Evolutionary conservation across 1,140 invertebrate species (phyloP).

Genomic region (Conopomorpha cramerella): DNA sequence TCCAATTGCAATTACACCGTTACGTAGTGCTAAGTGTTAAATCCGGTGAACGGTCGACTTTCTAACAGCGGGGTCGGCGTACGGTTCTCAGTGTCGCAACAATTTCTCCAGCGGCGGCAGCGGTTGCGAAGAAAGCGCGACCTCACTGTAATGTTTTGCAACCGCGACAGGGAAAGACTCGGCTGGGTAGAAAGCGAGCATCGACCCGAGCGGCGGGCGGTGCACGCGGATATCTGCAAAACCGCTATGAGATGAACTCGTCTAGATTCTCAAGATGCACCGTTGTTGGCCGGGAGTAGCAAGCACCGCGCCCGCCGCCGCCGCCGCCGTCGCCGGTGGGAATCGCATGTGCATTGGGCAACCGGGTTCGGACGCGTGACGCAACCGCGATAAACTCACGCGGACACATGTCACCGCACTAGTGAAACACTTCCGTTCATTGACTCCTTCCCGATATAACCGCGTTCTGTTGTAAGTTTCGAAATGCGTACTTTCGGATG

Average conservation of each 20-base stretch:
- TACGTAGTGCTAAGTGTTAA: constrained; percentile 45
- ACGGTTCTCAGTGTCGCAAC: constrained; percentile 51
- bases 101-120: constrained; percentile 37
- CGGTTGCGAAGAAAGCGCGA: constrained; percentile 57
- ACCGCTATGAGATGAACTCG: too few species aligned
- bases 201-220: constrained; percentile 8
- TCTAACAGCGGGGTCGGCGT: constrained; percentile 55
- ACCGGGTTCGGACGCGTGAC: constrained; percentile 28
- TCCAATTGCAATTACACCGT: constrained; percentile 53
- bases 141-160: constrained; percentile 50
- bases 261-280: too few species aligned
- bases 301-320: constrained; percentile 9
- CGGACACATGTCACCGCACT: constrained; percentile 41
- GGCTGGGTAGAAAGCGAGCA: constrained; percentile 33
- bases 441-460: constrained; percentile 55
- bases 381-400: constrained; percentile 48
- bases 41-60: constrained; percentile 57
- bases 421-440: constrained; percentile 58
- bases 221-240: constrained; percentile 7
- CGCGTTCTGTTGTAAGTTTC: constrained; percentile 24
- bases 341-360: constrained; percentile 30
- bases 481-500: constrained; percentile 30
- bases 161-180: constrained; percentile 32
- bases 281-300: too few species aligned
- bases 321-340: constrained; percentile 6